Percentiles rank a stretch among this genome's conserved stretches.
Conservation (phyloP, 2,888 invertebrate species). For the Apeira syringaria region DNA sequence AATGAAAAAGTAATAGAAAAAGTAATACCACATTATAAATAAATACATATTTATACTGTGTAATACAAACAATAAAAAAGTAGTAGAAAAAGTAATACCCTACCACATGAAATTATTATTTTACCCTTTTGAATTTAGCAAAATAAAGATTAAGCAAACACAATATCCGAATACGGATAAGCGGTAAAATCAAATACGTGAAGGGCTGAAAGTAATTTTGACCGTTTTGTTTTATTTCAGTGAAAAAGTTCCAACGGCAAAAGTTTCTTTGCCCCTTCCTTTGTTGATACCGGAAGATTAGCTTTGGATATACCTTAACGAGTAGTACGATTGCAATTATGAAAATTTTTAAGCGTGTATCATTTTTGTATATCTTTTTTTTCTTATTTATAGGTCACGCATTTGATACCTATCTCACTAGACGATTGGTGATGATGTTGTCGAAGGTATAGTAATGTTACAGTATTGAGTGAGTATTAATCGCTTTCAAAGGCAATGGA, state of each 20-base stretch:
- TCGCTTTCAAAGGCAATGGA: too few species aligned
- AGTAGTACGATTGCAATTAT: not conserved
- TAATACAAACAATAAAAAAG: not conserved
- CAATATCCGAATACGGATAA: conserved; percentile 10
- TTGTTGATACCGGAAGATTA: conserved; percentile 20
- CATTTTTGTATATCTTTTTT: too few species aligned
- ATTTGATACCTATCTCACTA: too few species aligned
- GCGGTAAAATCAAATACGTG: conserved; percentile 13
- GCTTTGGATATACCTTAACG: conserved; percentile 2
- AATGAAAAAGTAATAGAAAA: too few species aligned
- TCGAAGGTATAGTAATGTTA: too few species aligned
- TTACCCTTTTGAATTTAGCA: conserved; percentile 1
- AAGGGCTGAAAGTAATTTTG: conserved; percentile 5
- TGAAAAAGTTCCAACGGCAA: conserved; percentile 19
- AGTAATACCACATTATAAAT: too few species aligned
- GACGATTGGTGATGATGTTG: too few species aligned
- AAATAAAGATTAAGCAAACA: conserved; percentile 20
- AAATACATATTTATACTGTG: too few species aligned
- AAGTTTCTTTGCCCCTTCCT: conserved; percentile 21
- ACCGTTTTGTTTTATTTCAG: conserved; percentile 22
- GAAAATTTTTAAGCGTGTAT: too few species aligned
- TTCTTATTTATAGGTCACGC: too few species aligned
- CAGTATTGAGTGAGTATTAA: too few species aligned
- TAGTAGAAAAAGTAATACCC: not conserved
- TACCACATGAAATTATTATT: not conserved